phyloP scores from a whole-genome alignment of 2,113 vertebrate genomes.

The Triplophysa siluroides region DNA sequence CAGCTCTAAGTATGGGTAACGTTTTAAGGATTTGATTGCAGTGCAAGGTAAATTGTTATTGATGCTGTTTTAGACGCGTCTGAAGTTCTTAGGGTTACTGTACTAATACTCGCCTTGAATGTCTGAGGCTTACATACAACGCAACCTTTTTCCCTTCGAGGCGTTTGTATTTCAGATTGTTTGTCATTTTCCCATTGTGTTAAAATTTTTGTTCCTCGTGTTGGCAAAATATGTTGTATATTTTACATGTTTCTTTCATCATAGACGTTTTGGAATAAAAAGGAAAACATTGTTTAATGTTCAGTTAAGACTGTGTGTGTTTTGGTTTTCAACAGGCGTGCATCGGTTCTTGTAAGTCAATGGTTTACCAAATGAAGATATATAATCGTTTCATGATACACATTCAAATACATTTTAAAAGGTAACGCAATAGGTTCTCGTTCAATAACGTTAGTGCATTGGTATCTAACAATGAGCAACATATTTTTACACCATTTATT shows the following conservation, averaged over 20 bases:
- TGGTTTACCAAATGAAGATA: too few relatives aligned
- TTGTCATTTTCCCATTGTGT: conserved; percentile 46
- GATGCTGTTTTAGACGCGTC: conserved; percentile 45
- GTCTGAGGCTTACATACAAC: conserved; percentile 54
- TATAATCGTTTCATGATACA: too few relatives aligned
- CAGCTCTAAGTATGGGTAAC: conserved; percentile 16
- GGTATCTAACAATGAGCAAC: too few relatives aligned
- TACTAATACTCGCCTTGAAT: conserved; percentile 48
- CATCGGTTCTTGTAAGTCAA: too few relatives aligned
- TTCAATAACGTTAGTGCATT: too few relatives aligned
- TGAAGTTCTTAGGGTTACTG: conserved; percentile 51
- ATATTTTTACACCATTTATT: too few relatives aligned
- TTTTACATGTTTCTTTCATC: conserved; percentile 76
- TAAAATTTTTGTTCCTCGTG: conserved; percentile 57
- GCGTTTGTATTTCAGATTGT: conserved; percentile 47
- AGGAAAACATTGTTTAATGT: conserved; percentile 54
- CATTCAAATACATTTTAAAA: too few relatives aligned
- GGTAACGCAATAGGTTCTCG: too few relatives aligned
- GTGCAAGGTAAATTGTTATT: conserved; percentile 30
- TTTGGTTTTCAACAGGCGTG: background rate
- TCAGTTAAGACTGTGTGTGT: conserved; percentile 51
- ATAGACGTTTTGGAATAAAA: conserved; percentile 70
- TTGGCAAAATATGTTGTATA: conserved; percentile 67
- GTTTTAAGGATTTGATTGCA: conserved; percentile 35
- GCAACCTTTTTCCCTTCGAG: conserved; percentile 40